phyloP scores from a whole-genome alignment of 2,888 invertebrate species.

The Cyclophora punctaria region DNA sequence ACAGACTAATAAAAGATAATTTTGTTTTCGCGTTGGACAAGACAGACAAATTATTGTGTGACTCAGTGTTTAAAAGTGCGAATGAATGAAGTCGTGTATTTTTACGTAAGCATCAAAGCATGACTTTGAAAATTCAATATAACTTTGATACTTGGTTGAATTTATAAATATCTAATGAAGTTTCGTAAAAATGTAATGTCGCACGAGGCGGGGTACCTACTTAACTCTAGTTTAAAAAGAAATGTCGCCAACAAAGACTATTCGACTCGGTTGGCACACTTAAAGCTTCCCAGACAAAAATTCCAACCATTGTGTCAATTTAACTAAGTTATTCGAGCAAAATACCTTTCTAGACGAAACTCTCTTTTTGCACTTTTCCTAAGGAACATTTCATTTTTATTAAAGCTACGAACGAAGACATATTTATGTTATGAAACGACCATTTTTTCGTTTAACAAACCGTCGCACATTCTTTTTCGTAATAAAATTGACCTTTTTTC shows the following conservation, averaged over 20 bases:
- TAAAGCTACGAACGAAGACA: constrained; percentile 35
- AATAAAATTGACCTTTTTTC: constrained; percentile 59
- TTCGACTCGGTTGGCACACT: constrained; percentile 8
- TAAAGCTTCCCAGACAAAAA: constrained; percentile 17
- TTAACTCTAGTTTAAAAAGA: constrained; percentile 2
- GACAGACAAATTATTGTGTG: too few relatives aligned
- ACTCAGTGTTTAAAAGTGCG: too few relatives aligned
- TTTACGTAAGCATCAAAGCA: too few relatives aligned
- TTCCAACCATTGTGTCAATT: constrained; percentile 21
- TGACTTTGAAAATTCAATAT: too few relatives aligned
- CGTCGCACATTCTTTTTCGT: constrained; percentile 42
- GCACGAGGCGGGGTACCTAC: too few relatives aligned
- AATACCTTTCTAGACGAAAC: constrained; percentile 26
- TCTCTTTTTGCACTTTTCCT: constrained; percentile 23
- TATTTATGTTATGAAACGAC: constrained; percentile 50
- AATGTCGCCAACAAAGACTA: constrained; percentile 9
- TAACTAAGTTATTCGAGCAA: constrained; percentile 28
- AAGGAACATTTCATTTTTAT: constrained; percentile 27
- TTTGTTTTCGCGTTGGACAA: too few relatives aligned
- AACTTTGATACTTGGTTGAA: too few relatives aligned
- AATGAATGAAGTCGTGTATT: too few relatives aligned
- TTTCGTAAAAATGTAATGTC: too few relatives aligned
- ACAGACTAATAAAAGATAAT: too few relatives aligned
- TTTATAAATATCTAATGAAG: too few relatives aligned
- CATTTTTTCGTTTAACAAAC: constrained; percentile 63